Base-by-base conservation (phyloP, 2,888 invertebrate genomes). In the Patella caerulea region DNA sequence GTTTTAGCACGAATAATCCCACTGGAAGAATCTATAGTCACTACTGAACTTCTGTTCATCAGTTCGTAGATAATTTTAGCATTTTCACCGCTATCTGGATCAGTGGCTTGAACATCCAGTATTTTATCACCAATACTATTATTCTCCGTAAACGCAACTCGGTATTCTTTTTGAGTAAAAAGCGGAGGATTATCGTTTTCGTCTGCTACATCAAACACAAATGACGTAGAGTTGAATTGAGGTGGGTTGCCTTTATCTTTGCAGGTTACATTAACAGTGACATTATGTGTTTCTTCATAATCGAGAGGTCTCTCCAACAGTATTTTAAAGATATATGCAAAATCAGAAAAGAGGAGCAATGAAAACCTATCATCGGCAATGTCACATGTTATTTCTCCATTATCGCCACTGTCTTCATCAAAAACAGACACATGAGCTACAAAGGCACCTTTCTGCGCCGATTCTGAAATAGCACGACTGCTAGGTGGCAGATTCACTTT, bases 361-460 rank as follows among this genome's bases (percentile, higher is more conserved):
- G 73, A 73, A 71, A 85, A 85, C n/a, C 82, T 76, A 29, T 72
- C 72, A 78, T 78, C 34, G 70, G 72, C 55, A 78, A 82, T 19
- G 74, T 74, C 14, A 79, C 82, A 45, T 56, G 54, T 3, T 75
- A 88, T 83, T 55, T 86, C 78, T 11, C 86, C 87, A 78, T 88
- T 88, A 0, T 81, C 76, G 2, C 87, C 89, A 45, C 81, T 83
- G 81, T 88, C 88, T 0, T 74, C 55, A 79, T 89, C 89, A 19
- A 83, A 85, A 14, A 98, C 97, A 0, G 96, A 96, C 15, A 98
- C 96, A 12, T 97, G 97, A 1, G 98, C 98, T 2, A 98, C 97
- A 45, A 98, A 95, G 55, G 96, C 96, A 54, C 96, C 97, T 89
- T 96, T 96, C 75, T 94, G 94, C 0, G 97, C 97, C 91, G 97